Evolutionary conservation across 2,888 invertebrate genomes (phyloP), one percentile per base, ranked within the genome.

Genomic region (Temnothorax unifasciatus): DNA sequence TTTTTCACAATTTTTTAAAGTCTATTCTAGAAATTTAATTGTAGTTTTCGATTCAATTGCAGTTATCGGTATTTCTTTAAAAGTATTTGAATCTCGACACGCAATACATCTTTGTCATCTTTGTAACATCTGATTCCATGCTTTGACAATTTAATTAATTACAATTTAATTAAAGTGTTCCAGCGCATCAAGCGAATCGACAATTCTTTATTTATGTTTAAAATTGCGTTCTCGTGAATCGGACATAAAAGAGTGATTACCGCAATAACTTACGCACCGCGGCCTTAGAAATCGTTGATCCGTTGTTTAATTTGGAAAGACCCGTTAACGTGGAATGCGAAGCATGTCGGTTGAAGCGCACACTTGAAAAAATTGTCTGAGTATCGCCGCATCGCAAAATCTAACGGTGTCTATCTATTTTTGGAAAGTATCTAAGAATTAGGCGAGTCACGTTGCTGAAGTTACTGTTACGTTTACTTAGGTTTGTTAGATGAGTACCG

Each of bases 391-490:
- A 41, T n/a, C 29, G 38, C 59, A 11, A 57, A 61, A 75, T 29
- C 84, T 90, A 90, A 90, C 90, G 89, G 90, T 88, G 83, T n/a
- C 64, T 50, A 18, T 38, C 71, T 82, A 77, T 85, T 85, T 85
- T 69, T 75, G 75, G 77, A 66, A 63, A 82, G 79, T 29, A 63
- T 59, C 84, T 44, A 66, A 29, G 87, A 87, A 83, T 90, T 86
- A 83, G 86, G 85, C 68, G 66, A 74, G 21, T 54, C 77, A 47
- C 59, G 83, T 21, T 9, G 74, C 77, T 81, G 84, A 77, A 69
- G 54, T 85, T 90, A 88, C 89, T 89, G 89, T 90, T 90, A 88
- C 79, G 76, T 86, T 88, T 90, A 59, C 84, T 82, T 54, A 79
- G 57, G 85, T 61, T 86, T 87, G 87, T 87, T 88, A 85, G 85